Conservation (phyloP, 23 tunicate species). For the Botrylloides violaceus region DNA sequence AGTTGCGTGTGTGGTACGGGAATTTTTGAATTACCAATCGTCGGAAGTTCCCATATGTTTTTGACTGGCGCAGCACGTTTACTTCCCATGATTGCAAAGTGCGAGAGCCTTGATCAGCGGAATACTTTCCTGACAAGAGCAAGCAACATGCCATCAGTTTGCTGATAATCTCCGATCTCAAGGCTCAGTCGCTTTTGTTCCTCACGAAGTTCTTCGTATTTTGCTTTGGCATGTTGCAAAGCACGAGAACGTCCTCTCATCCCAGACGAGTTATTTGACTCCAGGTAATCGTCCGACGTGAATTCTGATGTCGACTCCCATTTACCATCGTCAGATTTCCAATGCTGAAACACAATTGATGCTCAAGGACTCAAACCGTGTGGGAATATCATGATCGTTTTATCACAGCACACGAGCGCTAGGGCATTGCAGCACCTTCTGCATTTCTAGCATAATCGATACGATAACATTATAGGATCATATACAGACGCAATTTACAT, state of each 20-base stretch:
- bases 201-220: constrained; percentile 34
- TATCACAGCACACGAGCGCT: too few relatives aligned
- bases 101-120: too few relatives aligned
- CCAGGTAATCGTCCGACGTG: constrained; percentile 59
- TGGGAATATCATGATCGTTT: too few relatives aligned
- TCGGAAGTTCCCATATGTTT: too few relatives aligned
- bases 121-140: not conserved
- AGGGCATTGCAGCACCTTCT: not conserved
- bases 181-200: constrained; percentile 28
- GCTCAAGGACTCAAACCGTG: too few relatives aligned
- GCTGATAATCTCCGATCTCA: constrained; percentile 27
- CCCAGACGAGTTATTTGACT: constrained; percentile 54
- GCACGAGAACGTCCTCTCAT: constrained; percentile 25
- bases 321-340: constrained; percentile 63
- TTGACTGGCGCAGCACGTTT: too few relatives aligned
- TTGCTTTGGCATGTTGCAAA: constrained; percentile 47
- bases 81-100: too few relatives aligned
- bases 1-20: too few relatives aligned
- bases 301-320: constrained; percentile 35
- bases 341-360: constrained; percentile 36
- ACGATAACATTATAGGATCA: too few relatives aligned
- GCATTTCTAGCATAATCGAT: not conserved
- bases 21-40: too few relatives aligned
- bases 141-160: not conserved
- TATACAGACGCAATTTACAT: too few relatives aligned